A percentile compares a stretch with the other conserved stretches of the same genome.
Evolutionary conservation across 2,888 invertebrate species (phyloP).

Genomic region (Papilio protenor): DNA sequence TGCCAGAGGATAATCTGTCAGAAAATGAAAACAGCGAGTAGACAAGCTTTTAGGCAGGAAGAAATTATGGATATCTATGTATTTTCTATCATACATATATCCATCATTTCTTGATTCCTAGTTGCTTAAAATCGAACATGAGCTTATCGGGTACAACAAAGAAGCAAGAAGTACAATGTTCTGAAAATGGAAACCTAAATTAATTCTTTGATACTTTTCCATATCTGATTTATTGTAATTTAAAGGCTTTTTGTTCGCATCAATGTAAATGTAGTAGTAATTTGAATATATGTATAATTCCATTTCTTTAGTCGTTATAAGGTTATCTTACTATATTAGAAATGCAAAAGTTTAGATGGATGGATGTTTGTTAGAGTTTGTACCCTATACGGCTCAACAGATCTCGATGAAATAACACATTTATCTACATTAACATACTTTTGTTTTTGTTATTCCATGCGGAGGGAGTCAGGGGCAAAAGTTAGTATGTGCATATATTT

Average conservation of each 20-base stretch:
- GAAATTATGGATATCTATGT: slow-evolving; percentile 6
- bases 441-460: too few relatives aligned
- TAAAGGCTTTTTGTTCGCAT: not conserved
- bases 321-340: too few relatives aligned
- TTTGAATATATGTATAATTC: not conserved
- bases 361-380: too few relatives aligned
- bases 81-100: slow-evolving; percentile 1
- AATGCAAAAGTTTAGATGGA: too few relatives aligned
- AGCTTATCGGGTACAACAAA: not conserved
- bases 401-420: too few relatives aligned
- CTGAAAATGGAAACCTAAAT: not conserved
- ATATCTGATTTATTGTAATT: not conserved
- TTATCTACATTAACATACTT: too few relatives aligned
- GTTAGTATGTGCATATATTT: too few relatives aligned
- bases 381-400: too few relatives aligned
- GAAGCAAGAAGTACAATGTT: not conserved
- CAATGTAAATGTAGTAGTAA: not conserved
- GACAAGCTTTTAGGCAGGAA: not conserved
- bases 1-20: not conserved
- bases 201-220: not conserved
- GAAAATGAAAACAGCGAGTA: not conserved
- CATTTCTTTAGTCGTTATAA: not conserved
- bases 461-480: too few relatives aligned
- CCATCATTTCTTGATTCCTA: slow-evolving; percentile 8
- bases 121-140: not conserved